Conservation (phyloP, 2,113 vertebrate genomes). For the Tapirus terrestris region DNA sequence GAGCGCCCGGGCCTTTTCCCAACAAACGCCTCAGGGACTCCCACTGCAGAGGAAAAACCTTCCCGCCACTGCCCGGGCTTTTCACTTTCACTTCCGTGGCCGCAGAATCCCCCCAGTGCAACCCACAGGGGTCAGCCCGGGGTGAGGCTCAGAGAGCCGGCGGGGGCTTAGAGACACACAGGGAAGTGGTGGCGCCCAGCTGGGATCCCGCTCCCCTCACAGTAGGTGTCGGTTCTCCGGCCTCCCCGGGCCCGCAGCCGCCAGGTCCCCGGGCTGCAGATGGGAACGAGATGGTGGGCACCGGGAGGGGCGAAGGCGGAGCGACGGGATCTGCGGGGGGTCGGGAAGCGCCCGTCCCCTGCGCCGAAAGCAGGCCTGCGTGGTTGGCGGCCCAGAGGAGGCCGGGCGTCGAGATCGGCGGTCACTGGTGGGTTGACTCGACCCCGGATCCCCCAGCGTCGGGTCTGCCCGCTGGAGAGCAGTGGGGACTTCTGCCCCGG, state of each 20-base stretch:
- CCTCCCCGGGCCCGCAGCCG: neutral
- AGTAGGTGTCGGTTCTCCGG: neutral
- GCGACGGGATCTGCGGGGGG: neutral
- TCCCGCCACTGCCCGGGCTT: constrained; percentile 13
- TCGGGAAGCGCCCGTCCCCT: neutral
- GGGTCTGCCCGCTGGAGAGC: neutral
- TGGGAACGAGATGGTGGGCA: neutral
- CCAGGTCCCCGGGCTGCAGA: neutral
- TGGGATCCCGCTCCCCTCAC: neutral
- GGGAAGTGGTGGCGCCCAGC: neutral
- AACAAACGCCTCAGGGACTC: constrained; percentile 70
- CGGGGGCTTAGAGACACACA: neutral
- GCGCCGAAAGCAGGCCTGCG: neutral
- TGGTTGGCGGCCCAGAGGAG: neutral
- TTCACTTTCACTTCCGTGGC: constrained; percentile 59
- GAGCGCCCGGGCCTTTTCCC: constrained; percentile 65
- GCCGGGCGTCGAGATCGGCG: neutral
- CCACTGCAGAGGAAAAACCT: constrained; percentile 35
- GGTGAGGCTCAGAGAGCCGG: constrained; percentile 10
- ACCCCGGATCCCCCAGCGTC: neutral
- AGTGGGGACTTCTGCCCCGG: neutral
- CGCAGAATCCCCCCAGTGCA: neutral
- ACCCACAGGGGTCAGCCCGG: neutral
- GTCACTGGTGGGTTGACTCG: neutral
- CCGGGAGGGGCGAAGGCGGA: neutral